Conservation (phyloP, 2,797 vertebrate species). For the Enteromius mattozi region DNA sequence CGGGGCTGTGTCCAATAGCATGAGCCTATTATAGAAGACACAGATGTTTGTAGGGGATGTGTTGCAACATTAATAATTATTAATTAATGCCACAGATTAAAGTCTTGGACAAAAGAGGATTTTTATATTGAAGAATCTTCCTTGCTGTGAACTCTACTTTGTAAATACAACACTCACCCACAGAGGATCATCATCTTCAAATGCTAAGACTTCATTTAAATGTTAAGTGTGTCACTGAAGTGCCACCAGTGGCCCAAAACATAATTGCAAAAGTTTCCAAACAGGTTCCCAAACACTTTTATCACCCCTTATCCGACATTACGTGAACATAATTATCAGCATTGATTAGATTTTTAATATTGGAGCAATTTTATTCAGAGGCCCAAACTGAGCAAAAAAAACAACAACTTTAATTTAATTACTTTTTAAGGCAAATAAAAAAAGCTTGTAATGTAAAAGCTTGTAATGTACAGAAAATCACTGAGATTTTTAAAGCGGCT, state of each 20-base stretch:
- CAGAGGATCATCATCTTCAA: constrained; percentile 6
- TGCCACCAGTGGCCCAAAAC: constrained; percentile 1
- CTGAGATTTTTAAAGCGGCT: background rate
- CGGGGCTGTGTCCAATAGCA: constrained; percentile 40
- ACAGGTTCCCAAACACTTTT: background rate
- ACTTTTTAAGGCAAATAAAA: background rate
- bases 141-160: constrained; percentile 18
- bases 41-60: constrained; percentile 25
- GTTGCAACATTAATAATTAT: constrained; percentile 27
- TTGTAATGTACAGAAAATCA: background rate
- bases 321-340: background rate
- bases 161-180: background rate
- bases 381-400: background rate
- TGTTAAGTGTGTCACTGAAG: constrained; percentile 16
- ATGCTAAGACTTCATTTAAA: background rate
- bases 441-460: background rate
- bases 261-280: background rate
- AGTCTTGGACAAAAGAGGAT: background rate
- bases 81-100: constrained; percentile 31
- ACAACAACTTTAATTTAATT: background rate
- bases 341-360: background rate
- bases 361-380: background rate
- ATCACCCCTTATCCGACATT: background rate
- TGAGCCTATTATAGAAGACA: constrained; percentile 37
- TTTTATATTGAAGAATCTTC: constrained; percentile 17